phyloP scores from a whole-genome alignment of 2,797 vertebrate species.

The Oryzias dopingdopingensis region DNA sequence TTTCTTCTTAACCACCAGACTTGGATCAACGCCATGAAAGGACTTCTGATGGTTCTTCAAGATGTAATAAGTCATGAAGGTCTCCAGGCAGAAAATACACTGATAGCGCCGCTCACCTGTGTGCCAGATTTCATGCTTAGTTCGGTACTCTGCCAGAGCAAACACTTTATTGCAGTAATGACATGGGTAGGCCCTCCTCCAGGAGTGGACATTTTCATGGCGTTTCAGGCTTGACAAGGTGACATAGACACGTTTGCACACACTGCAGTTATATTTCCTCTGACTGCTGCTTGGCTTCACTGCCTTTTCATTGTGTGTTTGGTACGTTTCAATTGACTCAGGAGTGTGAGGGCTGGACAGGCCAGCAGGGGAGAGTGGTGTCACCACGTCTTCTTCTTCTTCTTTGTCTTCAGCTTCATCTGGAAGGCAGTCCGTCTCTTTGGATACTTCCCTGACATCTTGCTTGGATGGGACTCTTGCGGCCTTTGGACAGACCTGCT shows the following conservation, averaged over 20 bases:
- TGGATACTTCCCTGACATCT: conserved; percentile 63
- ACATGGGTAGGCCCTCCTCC: conserved; percentile 96
- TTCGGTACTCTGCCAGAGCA: conserved; percentile 95
- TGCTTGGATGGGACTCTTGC: conserved; percentile 60
- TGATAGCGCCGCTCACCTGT: conserved; percentile 97
- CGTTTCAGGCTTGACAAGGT: conserved; percentile 94
- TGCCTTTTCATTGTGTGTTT: conserved; percentile 63
- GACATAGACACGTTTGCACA: conserved; percentile 94
- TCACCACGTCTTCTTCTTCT: conserved; percentile 30
- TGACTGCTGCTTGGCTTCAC: conserved; percentile 82
- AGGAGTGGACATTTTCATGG: conserved; percentile 97
- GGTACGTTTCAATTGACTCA: conserved; percentile 47
- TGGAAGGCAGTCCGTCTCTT: conserved; percentile 30
- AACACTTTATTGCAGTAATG: conserved; percentile 99
- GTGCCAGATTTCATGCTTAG: conserved; percentile 98
- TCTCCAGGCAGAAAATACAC: conserved; percentile 98
- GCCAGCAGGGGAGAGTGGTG: conserved; percentile 60
- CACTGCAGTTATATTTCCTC: conserved; percentile 87
- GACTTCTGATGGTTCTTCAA: conserved; percentile 98
- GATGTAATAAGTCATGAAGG: conserved; percentile 99
- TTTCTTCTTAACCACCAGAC: conserved; percentile 90
- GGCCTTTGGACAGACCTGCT: conserved; percentile 83
- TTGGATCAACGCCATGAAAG: conserved; percentile 95
- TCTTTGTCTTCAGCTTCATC: conserved; percentile 49
- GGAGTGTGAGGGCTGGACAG: conserved; percentile 61